These are phyloP conservation scores for Kryptolebias marmoratus DNA, from an alignment of 2,113 vertebrate species.

Conservation along the genomic window DNA sequence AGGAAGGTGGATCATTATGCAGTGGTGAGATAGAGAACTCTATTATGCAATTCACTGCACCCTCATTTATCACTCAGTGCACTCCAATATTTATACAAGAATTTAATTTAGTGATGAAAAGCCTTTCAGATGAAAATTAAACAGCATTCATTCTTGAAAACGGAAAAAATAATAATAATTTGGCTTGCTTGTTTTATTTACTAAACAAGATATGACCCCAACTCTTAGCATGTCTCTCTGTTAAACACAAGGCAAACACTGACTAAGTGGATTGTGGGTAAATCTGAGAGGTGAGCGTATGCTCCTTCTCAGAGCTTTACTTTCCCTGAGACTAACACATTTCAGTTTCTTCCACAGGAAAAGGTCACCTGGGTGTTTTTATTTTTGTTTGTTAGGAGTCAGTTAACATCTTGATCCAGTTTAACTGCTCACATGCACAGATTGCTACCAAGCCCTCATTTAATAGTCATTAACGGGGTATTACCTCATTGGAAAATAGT, in stretches of 20 bases:
- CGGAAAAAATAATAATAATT: background rate
- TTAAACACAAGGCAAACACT: constrained; percentile 29
- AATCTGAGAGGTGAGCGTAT: background rate
- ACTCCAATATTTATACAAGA: constrained; percentile 47
- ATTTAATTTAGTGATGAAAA: constrained; percentile 60
- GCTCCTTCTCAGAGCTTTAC: background rate
- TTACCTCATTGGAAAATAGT: constrained; percentile 34
- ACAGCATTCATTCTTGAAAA: constrained; percentile 32
- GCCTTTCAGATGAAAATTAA: constrained; percentile 51
- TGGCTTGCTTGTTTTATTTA: constrained; percentile 37
- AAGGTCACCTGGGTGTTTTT: background rate
- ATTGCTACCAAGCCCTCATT: background rate
- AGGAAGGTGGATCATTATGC: constrained; percentile 30
- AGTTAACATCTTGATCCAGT: constrained; percentile 7
- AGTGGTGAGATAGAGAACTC: constrained; percentile 32
- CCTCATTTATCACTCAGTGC: constrained; percentile 50
- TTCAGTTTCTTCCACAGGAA: background rate
- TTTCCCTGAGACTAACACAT: background rate
- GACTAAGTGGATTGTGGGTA: constrained; percentile 10
- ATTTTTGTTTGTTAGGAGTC: constrained; percentile 1
- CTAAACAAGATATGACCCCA: constrained; percentile 29
- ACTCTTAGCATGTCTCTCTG: constrained; percentile 1
- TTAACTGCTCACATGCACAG: background rate
- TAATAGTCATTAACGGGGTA: constrained; percentile 28
- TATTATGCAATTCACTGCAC: constrained; percentile 34